A percentile compares a stretch with the other conserved stretches of the same genome.
Conservation (phyloP, 1,140 invertebrate genomes). For the Mactra quadrangularis region DNA sequence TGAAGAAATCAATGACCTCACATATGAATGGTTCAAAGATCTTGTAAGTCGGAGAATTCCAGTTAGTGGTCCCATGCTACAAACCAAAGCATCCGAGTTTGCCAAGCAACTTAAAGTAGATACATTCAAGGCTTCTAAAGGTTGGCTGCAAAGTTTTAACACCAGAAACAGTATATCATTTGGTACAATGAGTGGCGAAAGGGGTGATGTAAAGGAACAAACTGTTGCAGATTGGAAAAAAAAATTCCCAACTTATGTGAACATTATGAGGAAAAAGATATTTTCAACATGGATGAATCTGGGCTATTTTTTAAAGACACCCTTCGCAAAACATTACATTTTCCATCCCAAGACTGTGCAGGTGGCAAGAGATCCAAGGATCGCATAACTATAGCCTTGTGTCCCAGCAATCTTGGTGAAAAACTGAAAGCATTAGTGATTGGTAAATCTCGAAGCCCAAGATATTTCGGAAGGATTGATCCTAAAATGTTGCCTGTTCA, state of each 20-base stretch:
- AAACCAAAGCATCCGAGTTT: background rate
- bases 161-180: conserved; percentile 28
- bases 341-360: conserved; percentile 19
- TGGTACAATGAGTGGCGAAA: conserved; percentile 15
- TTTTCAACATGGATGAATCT: conserved; percentile 51
- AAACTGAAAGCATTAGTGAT: conserved; percentile 21
- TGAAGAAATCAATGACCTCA: conserved; percentile 15
- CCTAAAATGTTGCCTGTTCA: conserved; percentile 1
- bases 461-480: conserved; percentile 10
- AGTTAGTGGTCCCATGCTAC: conserved; percentile 26
- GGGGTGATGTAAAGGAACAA: conserved; percentile 11
- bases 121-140: conserved; percentile 64
- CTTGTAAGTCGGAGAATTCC: conserved; percentile 4
- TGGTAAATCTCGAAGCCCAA: background rate
- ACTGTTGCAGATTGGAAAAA: conserved; percentile 47
- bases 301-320: conserved; percentile 26
- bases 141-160: conserved; percentile 34
- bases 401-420: conserved; percentile 36
- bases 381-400: conserved; percentile 46
- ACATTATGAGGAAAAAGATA: conserved; percentile 43
- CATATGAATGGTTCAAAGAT: conserved; percentile 52
- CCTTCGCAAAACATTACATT: background rate
- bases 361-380: conserved; percentile 57
- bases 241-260: conserved; percentile 29
- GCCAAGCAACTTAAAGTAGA: background rate